These are phyloP conservation scores for Andricus grossulariae DNA, from an alignment of 1,140 invertebrate species.

Conservation along the genomic window DNA sequence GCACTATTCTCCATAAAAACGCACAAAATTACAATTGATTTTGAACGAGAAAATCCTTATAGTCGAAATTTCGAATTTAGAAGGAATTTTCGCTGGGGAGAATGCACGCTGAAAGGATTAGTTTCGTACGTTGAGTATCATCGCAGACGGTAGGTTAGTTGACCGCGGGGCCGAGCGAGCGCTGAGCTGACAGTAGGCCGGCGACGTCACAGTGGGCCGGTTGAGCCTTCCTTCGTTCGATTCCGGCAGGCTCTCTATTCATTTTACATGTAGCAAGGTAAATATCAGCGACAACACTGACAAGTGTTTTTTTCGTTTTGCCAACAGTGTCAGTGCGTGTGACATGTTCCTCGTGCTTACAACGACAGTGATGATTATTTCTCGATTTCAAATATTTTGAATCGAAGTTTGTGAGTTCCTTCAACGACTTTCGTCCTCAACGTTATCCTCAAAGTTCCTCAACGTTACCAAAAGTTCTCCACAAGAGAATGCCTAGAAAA, in stretches of 20 bases:
- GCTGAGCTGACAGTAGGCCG: conserved; percentile 77
- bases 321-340: conserved; percentile 43
- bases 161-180: conserved; percentile 75
- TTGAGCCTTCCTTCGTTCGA: conserved; percentile 76
- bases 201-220: conserved; percentile 77
- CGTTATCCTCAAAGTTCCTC: conserved; percentile 28
- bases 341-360: conserved; percentile 34
- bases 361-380: conserved; percentile 26
- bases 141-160: conserved; percentile 73
- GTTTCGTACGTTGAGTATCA: conserved; percentile 61
- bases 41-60: background rate
- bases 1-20: conserved; percentile 21
- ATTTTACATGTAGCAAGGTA: conserved; percentile 78
- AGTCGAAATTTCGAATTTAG: background rate
- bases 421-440: background rate
- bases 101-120: conserved; percentile 49
- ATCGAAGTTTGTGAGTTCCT: conserved; percentile 13
- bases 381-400: background rate
- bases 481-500: background rate
- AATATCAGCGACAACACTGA: conserved; percentile 61
- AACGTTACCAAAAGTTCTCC: conserved; percentile 39
- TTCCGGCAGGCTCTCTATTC: conserved; percentile 75
- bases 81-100: conserved; percentile 13
- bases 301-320: conserved; percentile 34
- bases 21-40: background rate